phyloP scores from a whole-genome alignment of 2,113 vertebrate genomes.

The Catharus bicknelli region DNA sequence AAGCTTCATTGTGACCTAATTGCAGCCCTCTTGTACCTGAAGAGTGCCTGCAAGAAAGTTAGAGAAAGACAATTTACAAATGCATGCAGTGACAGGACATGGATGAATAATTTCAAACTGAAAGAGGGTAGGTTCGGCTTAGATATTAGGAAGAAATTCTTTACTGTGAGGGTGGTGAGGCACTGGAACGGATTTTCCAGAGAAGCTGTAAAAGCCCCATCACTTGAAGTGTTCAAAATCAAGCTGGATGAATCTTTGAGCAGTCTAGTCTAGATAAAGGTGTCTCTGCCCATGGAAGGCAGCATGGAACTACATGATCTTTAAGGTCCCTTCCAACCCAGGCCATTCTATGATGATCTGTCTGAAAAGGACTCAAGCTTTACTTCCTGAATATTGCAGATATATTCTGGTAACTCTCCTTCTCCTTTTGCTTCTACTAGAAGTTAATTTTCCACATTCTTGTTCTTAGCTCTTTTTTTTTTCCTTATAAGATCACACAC shows the following conservation, averaged over 20 bases:
- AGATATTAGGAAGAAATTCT: not conserved
- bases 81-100: not conserved
- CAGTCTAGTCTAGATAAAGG: not conserved
- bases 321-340: not conserved
- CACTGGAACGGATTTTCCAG: not conserved
- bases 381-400: not conserved
- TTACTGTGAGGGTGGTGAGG: not conserved
- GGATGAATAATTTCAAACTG: not conserved
- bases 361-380: not conserved
- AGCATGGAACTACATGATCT: rapidly evolving
- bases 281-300: not conserved
- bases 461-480: not conserved
- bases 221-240: not conserved
- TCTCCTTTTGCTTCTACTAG: not conserved
- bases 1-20: not conserved
- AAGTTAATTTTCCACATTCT: not conserved
- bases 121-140: not conserved
- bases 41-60: rapidly evolving
- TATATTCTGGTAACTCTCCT: not conserved
- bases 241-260: not conserved
- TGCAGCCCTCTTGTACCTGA: not conserved
- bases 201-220: not conserved
- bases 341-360: not conserved
- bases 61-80: not conserved
- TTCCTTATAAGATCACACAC: not conserved